phyloP scores from a whole-genome alignment of 2,888 invertebrate species.

The Mimachlamys varia region DNA sequence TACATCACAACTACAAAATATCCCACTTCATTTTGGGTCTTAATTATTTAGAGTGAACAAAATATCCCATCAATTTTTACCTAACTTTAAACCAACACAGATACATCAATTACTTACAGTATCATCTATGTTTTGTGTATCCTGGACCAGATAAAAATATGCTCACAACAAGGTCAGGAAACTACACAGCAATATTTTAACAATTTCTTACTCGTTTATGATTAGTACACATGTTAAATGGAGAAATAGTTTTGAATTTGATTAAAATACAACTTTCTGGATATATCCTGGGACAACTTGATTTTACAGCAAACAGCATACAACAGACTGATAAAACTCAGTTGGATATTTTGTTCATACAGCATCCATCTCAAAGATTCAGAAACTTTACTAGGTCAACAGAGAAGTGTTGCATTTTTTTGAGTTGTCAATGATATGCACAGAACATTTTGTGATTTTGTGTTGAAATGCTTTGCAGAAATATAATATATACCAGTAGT shows the following conservation, averaged over 20 bases:
- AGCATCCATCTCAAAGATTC: neutral
- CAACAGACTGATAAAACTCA: neutral
- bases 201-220: too few relatives aligned
- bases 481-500: neutral
- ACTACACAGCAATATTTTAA: too few relatives aligned
- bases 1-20: neutral
- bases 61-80: neutral
- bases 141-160: too few relatives aligned
- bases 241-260: too few relatives aligned
- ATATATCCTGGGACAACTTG: too few relatives aligned
- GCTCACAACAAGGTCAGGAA: too few relatives aligned
- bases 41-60: neutral
- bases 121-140: too few relatives aligned
- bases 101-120: too few relatives aligned
- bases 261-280: too few relatives aligned
- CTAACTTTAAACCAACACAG: too few relatives aligned
- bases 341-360: neutral
- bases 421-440: neutral
- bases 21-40: neutral
- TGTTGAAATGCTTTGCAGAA: neutral
- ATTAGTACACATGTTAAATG: too few relatives aligned
- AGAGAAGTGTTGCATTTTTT: neutral
- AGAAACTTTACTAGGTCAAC: neutral
- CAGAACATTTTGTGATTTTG: neutral
- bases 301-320: neutral